Evolutionary conservation across 2,888 invertebrate species (phyloP).

Genomic region (Melieria omissa): DNA sequence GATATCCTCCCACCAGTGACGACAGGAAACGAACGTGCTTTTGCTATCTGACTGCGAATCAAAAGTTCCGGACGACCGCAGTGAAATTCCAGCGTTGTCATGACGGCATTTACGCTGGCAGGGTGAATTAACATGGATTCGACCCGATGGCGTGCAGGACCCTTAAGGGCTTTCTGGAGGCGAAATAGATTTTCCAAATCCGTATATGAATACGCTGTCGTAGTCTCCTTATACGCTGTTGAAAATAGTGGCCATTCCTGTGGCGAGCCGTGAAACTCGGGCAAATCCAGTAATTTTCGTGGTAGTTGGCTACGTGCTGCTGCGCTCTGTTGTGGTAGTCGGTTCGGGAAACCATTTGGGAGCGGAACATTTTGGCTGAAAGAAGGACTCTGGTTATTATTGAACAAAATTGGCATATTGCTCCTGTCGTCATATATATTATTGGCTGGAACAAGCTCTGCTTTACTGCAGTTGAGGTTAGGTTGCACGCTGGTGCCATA

Average conservation of each 20-base stretch:
- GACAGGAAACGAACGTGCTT: slow-evolving; percentile 21
- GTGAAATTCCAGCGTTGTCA: no score
- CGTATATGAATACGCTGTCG: slow-evolving; percentile 3
- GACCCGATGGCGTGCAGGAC: slow-evolving; percentile 12
- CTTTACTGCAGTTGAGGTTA: no score
- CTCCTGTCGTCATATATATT: no score
- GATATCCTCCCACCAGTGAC: slow-evolving; percentile 29
- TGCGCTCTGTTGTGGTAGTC: no score
- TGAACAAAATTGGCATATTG: no score
- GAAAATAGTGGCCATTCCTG: slow-evolving; percentile 36
- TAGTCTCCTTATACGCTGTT: slow-evolving; percentile 27
- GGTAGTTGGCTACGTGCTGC: no score
- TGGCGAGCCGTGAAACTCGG: slow-evolving; percentile 32
- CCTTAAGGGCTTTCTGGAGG: slow-evolving; percentile 28
- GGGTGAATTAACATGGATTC: slow-evolving; percentile 23
- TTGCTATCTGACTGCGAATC: slow-evolving; percentile 20
- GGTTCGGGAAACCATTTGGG: no score
- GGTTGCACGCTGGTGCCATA: no score
- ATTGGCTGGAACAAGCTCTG: no score
- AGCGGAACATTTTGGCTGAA: no score
- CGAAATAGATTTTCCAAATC: slow-evolving; percentile 32
- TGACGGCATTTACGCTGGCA: not conserved
- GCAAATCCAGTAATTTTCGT: slow-evolving; percentile 32
- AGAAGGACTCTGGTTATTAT: no score
- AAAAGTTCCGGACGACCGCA: no score